Evolutionary conservation across 2,113 vertebrate genomes (phyloP), one percentile per base, ranked within the genome.

Genomic region (Canis aureus): DNA sequence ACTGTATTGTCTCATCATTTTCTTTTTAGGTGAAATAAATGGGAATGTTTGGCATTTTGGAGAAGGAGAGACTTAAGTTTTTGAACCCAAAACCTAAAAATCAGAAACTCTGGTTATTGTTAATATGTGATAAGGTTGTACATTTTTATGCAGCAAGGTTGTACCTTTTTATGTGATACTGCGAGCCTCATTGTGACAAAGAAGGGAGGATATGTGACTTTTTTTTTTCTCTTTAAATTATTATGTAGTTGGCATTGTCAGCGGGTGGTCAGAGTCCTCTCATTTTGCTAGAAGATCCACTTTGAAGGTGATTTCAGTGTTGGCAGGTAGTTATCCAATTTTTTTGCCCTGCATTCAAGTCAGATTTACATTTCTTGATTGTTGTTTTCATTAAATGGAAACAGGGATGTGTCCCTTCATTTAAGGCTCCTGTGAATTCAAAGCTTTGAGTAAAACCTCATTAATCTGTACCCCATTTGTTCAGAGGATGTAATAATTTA

Each of bases 381-480:
- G 60, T 89, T 89, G 29, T 85, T 96, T 95, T 95, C 94, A 95
- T 79, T 97, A 94, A 95, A 66, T 93, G 67, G 95, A 89, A 93
- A 94, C 43, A 67, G 81, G 81, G 60, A 57, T 64, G 55, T 29
- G 43, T 95, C 5, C 5, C 89, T 95, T 97, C 96, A 83, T 93
- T 97, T 96, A 93, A 95, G 86, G n/a, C 62, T 85, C 32, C 78
- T n/a, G 73, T 83, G 89, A 97, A 85, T 92, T 97, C 81, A 79
- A 12, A 82, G 43, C 91, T 86, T 91, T 57, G 59, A 93, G 82
- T 64, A 73, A 97, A 93, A 96, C 71, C 67, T 98, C 88, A 96
- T 98, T 97, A 96, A 94, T 97, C 96, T 98, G 94, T 29, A 96
- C 53, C 69, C 93, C 64, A 91, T 97, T 97, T 97, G 71, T 96